Percentiles rank a stretch among this genome's conserved stretches.
Evolutionary conservation across 2,888 invertebrate species (phyloP).

Genomic region (Selenia dentaria): DNA sequence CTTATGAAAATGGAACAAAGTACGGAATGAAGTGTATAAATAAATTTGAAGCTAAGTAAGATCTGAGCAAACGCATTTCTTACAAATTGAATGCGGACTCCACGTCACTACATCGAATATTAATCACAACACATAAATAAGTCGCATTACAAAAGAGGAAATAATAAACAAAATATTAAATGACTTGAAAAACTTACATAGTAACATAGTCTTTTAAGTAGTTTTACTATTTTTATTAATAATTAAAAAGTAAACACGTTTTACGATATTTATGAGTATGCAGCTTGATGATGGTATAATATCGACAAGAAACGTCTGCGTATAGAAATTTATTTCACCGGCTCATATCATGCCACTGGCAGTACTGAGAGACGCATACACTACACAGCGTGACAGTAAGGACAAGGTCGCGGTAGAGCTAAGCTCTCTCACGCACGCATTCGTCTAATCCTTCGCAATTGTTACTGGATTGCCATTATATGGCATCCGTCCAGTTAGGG

Average conservation of each 20-base stretch:
- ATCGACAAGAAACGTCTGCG: slow-evolving; percentile 41
- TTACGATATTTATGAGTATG: slow-evolving; percentile 65
- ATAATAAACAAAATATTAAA: slow-evolving; percentile 44
- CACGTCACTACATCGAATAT: slow-evolving; percentile 42
- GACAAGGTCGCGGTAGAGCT: slow-evolving; percentile 23
- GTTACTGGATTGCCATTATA: slow-evolving; percentile 22
- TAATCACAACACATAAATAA: slow-evolving; percentile 68
- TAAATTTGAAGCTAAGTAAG: slow-evolving; percentile 8
- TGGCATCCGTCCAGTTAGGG: slow-evolving; percentile 14
- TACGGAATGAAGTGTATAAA: background rate
- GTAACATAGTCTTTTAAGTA: slow-evolving; percentile 66
- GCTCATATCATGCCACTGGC: slow-evolving; percentile 13
- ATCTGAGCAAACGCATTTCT: slow-evolving; percentile 5
- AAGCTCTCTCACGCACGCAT: slow-evolving; percentile 22
- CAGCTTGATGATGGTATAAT: slow-evolving; percentile 38
- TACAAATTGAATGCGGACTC: slow-evolving; percentile 21
- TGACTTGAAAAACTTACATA: slow-evolving; percentile 59
- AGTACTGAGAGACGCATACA: background rate
- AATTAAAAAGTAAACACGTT: slow-evolving; percentile 52
- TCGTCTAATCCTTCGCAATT: slow-evolving; percentile 12
- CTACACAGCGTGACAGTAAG: slow-evolving; percentile 3
- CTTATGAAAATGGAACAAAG: slow-evolving; percentile 5
- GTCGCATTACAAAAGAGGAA: slow-evolving; percentile 54
- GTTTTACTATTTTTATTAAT: slow-evolving; percentile 73
- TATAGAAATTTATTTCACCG: slow-evolving; percentile 66